Conservation (phyloP, 2,888 invertebrate species). For the Oeneis ivallda region DNA sequence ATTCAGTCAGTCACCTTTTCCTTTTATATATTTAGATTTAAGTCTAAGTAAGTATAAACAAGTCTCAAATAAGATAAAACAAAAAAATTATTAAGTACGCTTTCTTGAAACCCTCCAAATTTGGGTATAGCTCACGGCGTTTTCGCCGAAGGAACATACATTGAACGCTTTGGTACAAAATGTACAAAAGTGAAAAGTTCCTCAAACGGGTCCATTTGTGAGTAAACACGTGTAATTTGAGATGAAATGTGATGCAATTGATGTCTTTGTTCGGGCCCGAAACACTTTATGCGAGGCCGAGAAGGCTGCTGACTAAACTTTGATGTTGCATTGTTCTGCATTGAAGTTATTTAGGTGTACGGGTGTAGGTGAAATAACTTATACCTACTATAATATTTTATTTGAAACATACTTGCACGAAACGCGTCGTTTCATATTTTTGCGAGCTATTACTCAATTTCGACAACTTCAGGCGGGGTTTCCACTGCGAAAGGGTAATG, state of each 20-base stretch:
- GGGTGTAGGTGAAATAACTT: slow-evolving; percentile 14
- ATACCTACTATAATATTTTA: not conserved
- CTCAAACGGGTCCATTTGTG: slow-evolving; percentile 50
- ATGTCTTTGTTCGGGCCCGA: slow-evolving; percentile 75
- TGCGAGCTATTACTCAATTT: not conserved
- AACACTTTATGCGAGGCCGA: slow-evolving; percentile 64
- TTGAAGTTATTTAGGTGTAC: slow-evolving; percentile 23
- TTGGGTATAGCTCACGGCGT: slow-evolving; percentile 33
- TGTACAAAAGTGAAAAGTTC: slow-evolving; percentile 31
- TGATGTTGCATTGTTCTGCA: slow-evolving; percentile 60
- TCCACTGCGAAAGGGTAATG: no score
- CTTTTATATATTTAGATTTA: not conserved
- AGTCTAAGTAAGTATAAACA: not conserved
- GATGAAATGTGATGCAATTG: slow-evolving; percentile 77
- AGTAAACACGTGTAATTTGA: slow-evolving; percentile 71
- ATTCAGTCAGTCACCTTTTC: no score
- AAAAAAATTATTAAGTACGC: slow-evolving; percentile 13
- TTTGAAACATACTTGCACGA: slow-evolving; percentile 5
- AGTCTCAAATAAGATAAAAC: not conserved
- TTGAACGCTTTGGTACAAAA: slow-evolving; percentile 43
- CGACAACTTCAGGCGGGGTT: no score
- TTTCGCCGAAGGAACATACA: slow-evolving; percentile 36
- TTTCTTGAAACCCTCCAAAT: slow-evolving; percentile 26
- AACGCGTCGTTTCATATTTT: not conserved
- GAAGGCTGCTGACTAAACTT: slow-evolving; percentile 67